A percentile compares a stretch with the other conserved stretches of the same genome.
Conservation (phyloP, 2,888 invertebrate genomes). For the Eupithecia inturbata region DNA sequence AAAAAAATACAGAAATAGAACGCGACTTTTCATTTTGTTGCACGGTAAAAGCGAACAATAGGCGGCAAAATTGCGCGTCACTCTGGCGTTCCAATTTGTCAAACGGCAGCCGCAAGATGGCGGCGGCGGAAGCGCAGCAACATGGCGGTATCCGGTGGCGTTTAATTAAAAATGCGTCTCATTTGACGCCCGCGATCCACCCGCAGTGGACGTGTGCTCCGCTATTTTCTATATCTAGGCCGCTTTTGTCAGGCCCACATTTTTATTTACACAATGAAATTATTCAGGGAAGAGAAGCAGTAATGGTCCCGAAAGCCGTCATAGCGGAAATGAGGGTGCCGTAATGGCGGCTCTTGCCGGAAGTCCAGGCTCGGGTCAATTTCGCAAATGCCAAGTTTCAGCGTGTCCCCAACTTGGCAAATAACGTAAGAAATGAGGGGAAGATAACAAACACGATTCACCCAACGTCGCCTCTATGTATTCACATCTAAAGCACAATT, state of each 20-base stretch:
- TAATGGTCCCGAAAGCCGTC: slow-evolving; percentile 56
- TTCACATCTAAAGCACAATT: slow-evolving; percentile 28
- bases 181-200: slow-evolving; percentile 67
- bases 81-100: slow-evolving; percentile 83
- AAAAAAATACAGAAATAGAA: slow-evolving; percentile 67
- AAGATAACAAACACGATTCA: slow-evolving; percentile 35
- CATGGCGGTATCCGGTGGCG: slow-evolving; percentile 77
- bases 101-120: slow-evolving; percentile 82
- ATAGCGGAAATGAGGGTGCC: slow-evolving; percentile 65
- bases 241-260: slow-evolving; percentile 35
- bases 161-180: slow-evolving; percentile 82
- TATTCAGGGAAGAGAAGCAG: slow-evolving; percentile 31
- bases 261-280: slow-evolving; percentile 34
- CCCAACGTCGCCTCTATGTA: slow-evolving; percentile 23
- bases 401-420: slow-evolving; percentile 56
- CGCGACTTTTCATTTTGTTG: slow-evolving; percentile 83
- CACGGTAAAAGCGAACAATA: slow-evolving; percentile 81
- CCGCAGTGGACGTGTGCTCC: slow-evolving; percentile 58
- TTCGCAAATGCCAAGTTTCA: slow-evolving; percentile 53
- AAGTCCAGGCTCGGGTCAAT: slow-evolving; percentile 61
- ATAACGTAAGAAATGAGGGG: slow-evolving; percentile 57
- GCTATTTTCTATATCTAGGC: slow-evolving; percentile 51
- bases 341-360: slow-evolving; percentile 65
- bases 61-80: slow-evolving; percentile 84
- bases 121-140: slow-evolving; percentile 70